Conservation (phyloP, 2,113 vertebrate species). For the Morone chrysops region DNA sequence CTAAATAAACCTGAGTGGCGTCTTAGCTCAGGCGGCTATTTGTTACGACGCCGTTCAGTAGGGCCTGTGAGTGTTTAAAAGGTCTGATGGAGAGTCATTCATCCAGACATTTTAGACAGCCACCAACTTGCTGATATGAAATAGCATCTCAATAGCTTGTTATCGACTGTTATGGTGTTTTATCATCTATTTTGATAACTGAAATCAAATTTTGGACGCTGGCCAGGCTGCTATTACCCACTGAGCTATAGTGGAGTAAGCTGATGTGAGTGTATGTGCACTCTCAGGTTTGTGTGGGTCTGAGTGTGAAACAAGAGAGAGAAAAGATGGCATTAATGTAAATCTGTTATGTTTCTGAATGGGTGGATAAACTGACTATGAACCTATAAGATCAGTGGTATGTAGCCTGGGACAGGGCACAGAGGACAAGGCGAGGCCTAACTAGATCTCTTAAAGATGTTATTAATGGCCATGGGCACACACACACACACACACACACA, state of each 20-base stretch:
- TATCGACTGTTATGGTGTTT: slow-evolving; percentile 77
- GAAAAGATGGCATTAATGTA: slow-evolving; percentile 37
- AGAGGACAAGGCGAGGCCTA: slow-evolving; percentile 48
- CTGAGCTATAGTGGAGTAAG: slow-evolving; percentile 23
- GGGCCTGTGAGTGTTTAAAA: slow-evolving; percentile 65
- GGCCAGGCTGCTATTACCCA: slow-evolving; percentile 64
- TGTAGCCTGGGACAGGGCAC: slow-evolving; percentile 59
- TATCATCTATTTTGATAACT: slow-evolving; percentile 78
- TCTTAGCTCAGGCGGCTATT: slow-evolving; percentile 55
- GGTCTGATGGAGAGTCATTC: slow-evolving; percentile 74
- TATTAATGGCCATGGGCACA: slow-evolving; percentile 70
- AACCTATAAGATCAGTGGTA: slow-evolving; percentile 52
- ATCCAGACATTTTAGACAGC: slow-evolving; percentile 71
- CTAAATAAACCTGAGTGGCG: slow-evolving; percentile 80
- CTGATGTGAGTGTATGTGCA: not conserved
- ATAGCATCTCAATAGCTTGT: slow-evolving; percentile 71
- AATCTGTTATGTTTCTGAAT: slow-evolving; percentile 46
- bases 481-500: slow-evolving; percentile 42
- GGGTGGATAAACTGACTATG: slow-evolving; percentile 44
- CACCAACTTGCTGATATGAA: slow-evolving; percentile 76
- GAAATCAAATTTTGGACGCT: slow-evolving; percentile 71
- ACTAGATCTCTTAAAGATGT: slow-evolving; percentile 67
- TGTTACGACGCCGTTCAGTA: slow-evolving; percentile 55
- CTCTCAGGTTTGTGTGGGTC: slow-evolving; percentile 30
- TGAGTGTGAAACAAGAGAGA: slow-evolving; percentile 32